Base-by-base conservation (phyloP, 2,113 vertebrate genomes). In the Larimichthys crocea region DNA sequence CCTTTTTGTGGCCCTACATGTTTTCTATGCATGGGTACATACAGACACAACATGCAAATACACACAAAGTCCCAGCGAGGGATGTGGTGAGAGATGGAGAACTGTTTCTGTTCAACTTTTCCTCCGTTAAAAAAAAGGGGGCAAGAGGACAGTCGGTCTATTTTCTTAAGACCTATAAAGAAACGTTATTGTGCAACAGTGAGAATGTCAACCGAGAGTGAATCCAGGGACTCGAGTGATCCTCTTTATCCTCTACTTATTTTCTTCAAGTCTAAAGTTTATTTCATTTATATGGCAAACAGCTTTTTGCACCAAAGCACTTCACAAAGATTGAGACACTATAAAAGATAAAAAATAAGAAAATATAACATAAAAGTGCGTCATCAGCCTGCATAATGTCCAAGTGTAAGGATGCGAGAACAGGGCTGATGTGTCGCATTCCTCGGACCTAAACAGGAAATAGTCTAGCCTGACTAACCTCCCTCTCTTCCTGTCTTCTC, bases 31-130 rank as follows among this genome's bases (percentile, higher is more conserved):
- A 80, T 2, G 17, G 12, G 14, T 19, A 56, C 68, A 16, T 74
- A 53, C 20, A 53, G 56, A n/a, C 44, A 40, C 42, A 73, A 62
- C 31, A 79, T 69, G n/a, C 35, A 67, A 80, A 70, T 17, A n/a
- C 5, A 1, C 71, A 55, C n/a, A 16, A 48, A 76, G 65, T 74
- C 76, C 15, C 61, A 74, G 66, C 53, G 40, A 17, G 55, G 65
- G 64, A 81, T 81, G 80, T 84, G 81, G 73, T 71, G 60, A 64
- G 74, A 81, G 55, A 61, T 61, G 42, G 50, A 65, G 48, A 83
- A 76, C 52, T 74, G 81, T 79, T 79, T 88, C 76, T 85, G 26
- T 56, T 86, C 29, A 77, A 46, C 24, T 76, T 70, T 73, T 84
- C 67, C 57, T 70, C 19, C 31, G 5, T 6, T 31, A 2, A 4